Evolutionary conservation across 2,888 invertebrate species (phyloP).

Genomic region (Bellardia pandia): DNA sequence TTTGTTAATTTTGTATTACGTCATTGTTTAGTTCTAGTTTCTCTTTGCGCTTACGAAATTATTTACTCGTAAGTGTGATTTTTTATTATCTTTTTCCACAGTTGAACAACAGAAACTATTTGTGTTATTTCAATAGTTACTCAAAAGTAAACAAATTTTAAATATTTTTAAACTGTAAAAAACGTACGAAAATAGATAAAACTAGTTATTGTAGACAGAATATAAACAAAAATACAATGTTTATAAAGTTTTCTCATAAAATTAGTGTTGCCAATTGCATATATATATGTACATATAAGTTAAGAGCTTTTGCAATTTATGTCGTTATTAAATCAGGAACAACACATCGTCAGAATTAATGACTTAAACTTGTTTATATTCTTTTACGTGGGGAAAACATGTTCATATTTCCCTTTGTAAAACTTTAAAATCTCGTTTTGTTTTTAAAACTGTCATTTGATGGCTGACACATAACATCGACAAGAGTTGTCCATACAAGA

Average conservation of each 20-base stretch:
- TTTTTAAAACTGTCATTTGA: too few relatives aligned
- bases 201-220: not conserved
- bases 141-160: not conserved
- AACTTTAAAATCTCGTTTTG: too few relatives aligned
- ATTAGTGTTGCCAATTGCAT: not conserved
- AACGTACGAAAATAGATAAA: conserved; percentile 1
- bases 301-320: too few relatives aligned
- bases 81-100: not conserved
- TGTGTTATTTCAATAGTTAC: not conserved
- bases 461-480: too few relatives aligned
- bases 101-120: not conserved
- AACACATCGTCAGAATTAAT: too few relatives aligned
- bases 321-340: too few relatives aligned
- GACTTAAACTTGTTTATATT: too few relatives aligned
- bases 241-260: not conserved
- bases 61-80: not conserved
- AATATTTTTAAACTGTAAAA: not conserved
- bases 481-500: too few relatives aligned
- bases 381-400: too few relatives aligned
- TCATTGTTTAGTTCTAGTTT: conserved; percentile 11
- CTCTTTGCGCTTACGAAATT: conserved; percentile 8
- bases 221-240: not conserved
- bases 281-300: too few relatives aligned
- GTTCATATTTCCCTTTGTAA: too few relatives aligned
- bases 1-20: not conserved